A percentile compares a stretch with the other conserved stretches of the same genome.
Evolutionary conservation across 1,140 invertebrate genomes (phyloP).

Genomic region (Eueides isabella): DNA sequence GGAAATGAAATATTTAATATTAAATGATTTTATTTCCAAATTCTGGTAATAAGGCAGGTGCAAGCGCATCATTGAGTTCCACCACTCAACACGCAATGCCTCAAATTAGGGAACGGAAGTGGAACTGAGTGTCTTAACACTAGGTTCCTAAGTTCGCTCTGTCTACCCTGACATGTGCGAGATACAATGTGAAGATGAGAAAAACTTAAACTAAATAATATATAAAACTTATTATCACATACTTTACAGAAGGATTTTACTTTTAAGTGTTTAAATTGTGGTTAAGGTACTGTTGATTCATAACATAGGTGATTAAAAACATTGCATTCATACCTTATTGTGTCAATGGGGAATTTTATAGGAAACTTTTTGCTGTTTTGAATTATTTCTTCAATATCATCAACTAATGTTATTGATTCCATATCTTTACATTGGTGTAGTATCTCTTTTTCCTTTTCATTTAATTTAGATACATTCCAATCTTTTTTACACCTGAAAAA

Average conservation of each 20-base stretch:
- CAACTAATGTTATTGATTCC: slow-evolving; percentile 40
- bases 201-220: too few relatives aligned
- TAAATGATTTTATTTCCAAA: too few relatives aligned
- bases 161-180: too few relatives aligned
- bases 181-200: too few relatives aligned
- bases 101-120: too few relatives aligned
- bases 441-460: slow-evolving; percentile 66
- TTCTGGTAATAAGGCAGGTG: too few relatives aligned
- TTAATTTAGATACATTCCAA: slow-evolving; percentile 67
- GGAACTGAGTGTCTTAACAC: too few relatives aligned
- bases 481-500: slow-evolving; percentile 68
- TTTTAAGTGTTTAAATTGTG: background rate
- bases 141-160: too few relatives aligned
- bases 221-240: too few relatives aligned
- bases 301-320: background rate
- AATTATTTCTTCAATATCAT: slow-evolving; percentile 66
- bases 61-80: too few relatives aligned
- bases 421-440: slow-evolving; percentile 58
- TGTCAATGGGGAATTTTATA: slow-evolving; percentile 65
- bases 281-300: background rate
- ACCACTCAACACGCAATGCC: too few relatives aligned
- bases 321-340: slow-evolving; percentile 52
- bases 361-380: slow-evolving; percentile 67
- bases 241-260: background rate
- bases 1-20: too few relatives aligned